Percentiles rank a stretch among this genome's conserved stretches.
phyloP scores from a whole-genome alignment of 2,113 vertebrate species.

The Noctilio leporinus region DNA sequence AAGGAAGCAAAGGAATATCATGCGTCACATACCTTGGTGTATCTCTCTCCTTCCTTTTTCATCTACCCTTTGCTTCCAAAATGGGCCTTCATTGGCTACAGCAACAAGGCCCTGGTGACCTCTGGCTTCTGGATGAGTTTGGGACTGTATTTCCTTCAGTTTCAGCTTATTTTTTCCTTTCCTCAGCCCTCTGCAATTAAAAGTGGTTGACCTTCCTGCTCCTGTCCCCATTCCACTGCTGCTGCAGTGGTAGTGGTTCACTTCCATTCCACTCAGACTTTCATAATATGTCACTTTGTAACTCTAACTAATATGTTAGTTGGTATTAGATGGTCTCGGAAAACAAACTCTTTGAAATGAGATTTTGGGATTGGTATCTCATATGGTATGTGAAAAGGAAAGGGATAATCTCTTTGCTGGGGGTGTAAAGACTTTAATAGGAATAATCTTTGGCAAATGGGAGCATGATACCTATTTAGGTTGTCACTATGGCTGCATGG shows the following conservation, averaged over 20 bases:
- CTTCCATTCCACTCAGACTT: not conserved
- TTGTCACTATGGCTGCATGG: not conserved
- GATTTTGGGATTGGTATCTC: not conserved
- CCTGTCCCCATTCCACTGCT: not conserved
- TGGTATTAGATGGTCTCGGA: not conserved
- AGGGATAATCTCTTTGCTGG: not conserved
- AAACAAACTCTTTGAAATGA: not conserved
- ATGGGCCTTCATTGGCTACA: too few relatives aligned
- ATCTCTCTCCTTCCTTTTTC: not conserved
- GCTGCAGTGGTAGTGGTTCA: not conserved
- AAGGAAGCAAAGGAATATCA: not conserved
- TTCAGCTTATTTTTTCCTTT: not conserved
- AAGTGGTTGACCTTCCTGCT: too few relatives aligned
- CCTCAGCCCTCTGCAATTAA: not conserved
- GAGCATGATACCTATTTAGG: not conserved
- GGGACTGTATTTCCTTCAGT: not conserved
- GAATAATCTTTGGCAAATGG: not conserved
- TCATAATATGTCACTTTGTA: not conserved
- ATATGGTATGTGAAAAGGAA: not conserved
- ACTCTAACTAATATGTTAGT: not conserved
- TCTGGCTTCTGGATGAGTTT: not conserved
- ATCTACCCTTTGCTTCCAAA: not conserved
- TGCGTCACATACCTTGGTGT: not conserved
- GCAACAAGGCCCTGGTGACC: not conserved
- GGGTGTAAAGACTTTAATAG: not conserved